phyloP scores from a whole-genome alignment of 2,888 invertebrate species.

The Heliconius sara region DNA sequence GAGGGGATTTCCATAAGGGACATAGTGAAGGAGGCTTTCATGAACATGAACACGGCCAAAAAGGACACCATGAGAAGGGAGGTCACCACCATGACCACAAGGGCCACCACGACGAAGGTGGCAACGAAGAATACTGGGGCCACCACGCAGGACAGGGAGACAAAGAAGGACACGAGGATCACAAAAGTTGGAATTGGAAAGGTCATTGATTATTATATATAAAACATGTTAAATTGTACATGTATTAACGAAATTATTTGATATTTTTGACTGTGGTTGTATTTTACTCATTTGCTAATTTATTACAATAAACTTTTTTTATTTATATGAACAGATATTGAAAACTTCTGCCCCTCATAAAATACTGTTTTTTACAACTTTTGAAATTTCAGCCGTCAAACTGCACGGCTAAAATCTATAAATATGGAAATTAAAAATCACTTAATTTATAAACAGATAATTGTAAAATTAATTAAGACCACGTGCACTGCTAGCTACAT shows the following conservation, averaged over 20 bases:
- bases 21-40: constrained; percentile 90
- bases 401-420: neutral
- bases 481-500: neutral
- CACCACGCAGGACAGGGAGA: constrained; percentile 89
- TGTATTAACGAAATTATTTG: constrained; percentile 18
- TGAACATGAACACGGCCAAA: constrained; percentile 90
- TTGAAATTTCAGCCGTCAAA: neutral
- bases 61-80: constrained; percentile 90
- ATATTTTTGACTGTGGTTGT: constrained; percentile 52
- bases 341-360: neutral
- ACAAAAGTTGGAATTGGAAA: constrained; percentile 90
- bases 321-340: neutral
- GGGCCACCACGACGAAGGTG: constrained; percentile 90
- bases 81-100: constrained; percentile 90
- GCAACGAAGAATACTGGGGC: constrained; percentile 88
- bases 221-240: neutral
- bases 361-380: neutral
- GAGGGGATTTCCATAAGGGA: constrained; percentile 91
- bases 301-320: constrained; percentile 23
- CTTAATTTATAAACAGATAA: neutral
- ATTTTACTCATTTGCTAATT: constrained; percentile 44
- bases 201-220: constrained; percentile 64
- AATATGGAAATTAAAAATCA: neutral
- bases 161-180: constrained; percentile 90
- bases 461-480: neutral